Evolutionary conservation across 2,113 vertebrate genomes (phyloP), one percentile per base, ranked within the genome.

Genomic region (Paedocypris sp.): DNA sequence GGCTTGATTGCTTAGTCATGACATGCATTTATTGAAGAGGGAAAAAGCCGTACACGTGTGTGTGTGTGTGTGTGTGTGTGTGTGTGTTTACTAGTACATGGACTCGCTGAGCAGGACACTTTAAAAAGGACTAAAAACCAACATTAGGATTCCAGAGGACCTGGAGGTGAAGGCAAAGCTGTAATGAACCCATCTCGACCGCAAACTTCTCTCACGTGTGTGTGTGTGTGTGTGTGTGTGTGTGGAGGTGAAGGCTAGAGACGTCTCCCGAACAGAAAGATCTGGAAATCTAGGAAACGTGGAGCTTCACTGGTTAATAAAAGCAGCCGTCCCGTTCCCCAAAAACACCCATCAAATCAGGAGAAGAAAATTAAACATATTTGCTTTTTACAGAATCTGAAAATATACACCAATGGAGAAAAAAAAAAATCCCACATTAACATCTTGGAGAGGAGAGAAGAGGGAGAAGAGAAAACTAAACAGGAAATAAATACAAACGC

Each of bases 21-120:
- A 86, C 85, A 86, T 86, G 83, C 83, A 83, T 87, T 87, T 87
- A 87, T 86, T 87, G 73, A 72, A 83, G 68, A 70, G 60, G 63
- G 54, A 68, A 76, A 79, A 75, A 77, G 79, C 78, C 81, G 79
- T 83, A 85, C 82, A 85, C 78, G 73, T 80, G 70, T 82, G 71
- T 77, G 72, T 83, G 83, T 84, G 81, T 79, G 85, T 83, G 81
- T 81, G 82, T 82, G 79, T 79, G 86, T 76, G 82, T 49, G 71
- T n/a, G 72, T 83, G 83, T 84, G 81, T 79, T 86, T 83, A 81
- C 82, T 82, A 83, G 79, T 79, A 87, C 77, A 83, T 49, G 71
- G 80, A 82, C 83, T 85, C 81, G 83, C 67, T 86, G 83, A 83
- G 85, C 81, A 84, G 79, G 77, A 80, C 66, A 77, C 53, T 54